phyloP scores from a whole-genome alignment of 2,888 invertebrate species.

The Euplagia quadripunctaria region DNA sequence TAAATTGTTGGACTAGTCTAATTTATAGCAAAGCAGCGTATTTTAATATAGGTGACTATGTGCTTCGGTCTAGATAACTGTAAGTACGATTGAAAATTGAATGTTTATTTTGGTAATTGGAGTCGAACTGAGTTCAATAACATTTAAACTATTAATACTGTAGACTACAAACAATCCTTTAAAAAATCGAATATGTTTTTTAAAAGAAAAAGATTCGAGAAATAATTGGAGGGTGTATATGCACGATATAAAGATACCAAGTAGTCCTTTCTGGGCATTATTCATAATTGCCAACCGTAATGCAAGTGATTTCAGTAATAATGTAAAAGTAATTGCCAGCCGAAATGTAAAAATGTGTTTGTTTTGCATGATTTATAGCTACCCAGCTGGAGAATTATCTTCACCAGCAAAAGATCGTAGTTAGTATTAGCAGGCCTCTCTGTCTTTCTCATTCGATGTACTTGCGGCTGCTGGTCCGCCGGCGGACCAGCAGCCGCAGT shows the following conservation, averaged over 20 bases:
- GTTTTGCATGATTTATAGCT: neutral
- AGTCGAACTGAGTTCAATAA: neutral
- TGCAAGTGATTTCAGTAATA: neutral
- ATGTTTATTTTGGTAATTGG: neutral
- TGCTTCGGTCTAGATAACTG: neutral
- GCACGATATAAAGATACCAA: neutral
- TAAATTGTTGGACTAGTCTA: neutral
- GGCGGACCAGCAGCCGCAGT: no score
- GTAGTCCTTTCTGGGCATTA: no score
- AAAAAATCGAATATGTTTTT: neutral
- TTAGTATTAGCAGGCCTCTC: neutral
- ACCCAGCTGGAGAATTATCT: no score
- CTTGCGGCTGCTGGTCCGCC: no score
- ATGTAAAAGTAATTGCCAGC: neutral
- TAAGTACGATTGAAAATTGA: neutral
- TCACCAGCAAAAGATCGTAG: neutral
- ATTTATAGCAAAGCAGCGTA: neutral
- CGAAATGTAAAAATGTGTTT: neutral
- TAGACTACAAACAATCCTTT: neutral
- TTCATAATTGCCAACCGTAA: no score
- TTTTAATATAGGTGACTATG: neutral
- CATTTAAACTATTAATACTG: neutral
- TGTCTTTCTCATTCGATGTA: no score
- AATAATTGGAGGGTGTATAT: neutral
- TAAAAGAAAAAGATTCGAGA: neutral